These are phyloP conservation scores for Stictonetta naevosa DNA, from an alignment of 2,113 vertebrate species.

Conservation along the genomic window DNA sequence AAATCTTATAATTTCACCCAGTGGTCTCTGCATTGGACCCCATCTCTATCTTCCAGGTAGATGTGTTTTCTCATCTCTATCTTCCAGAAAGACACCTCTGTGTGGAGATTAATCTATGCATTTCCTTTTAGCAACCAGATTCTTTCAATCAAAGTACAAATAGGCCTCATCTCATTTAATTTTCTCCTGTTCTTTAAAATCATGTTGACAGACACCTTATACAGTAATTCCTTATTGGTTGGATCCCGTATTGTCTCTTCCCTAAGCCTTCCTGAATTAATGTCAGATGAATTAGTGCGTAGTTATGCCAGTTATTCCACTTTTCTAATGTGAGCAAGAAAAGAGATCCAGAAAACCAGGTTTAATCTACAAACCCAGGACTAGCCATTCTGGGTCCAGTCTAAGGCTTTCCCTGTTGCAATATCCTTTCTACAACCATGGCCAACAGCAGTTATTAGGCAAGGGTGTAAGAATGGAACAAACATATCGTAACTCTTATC, in stretches of 20 bases:
- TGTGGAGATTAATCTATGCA: neutral
- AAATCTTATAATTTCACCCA: neutral
- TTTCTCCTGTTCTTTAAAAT: neutral
- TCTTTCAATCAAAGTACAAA: neutral
- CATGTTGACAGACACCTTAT: neutral
- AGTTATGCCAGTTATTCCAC: neutral
- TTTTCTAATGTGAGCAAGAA: neutral
- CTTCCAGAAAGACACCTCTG: neutral
- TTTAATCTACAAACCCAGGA: neutral
- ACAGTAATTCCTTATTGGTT: neutral
- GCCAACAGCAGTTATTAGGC: neutral
- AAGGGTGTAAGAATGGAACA: neutral
- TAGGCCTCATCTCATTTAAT: neutral
- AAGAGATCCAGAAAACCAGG: neutral
- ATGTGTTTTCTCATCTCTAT: too few relatives aligned
- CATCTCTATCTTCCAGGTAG: neutral
- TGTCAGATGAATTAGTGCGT: neutral
- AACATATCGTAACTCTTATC: neutral
- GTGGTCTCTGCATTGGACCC: neutral
- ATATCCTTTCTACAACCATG: fast-evolving
- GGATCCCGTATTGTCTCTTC: neutral
- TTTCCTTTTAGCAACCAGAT: neutral
- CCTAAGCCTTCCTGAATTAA: neutral
- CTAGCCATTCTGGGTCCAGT: neutral
- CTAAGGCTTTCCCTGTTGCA: neutral